Evolutionary conservation across 2,888 invertebrate genomes (phyloP).

Genomic region (Euproctis similis): DNA sequence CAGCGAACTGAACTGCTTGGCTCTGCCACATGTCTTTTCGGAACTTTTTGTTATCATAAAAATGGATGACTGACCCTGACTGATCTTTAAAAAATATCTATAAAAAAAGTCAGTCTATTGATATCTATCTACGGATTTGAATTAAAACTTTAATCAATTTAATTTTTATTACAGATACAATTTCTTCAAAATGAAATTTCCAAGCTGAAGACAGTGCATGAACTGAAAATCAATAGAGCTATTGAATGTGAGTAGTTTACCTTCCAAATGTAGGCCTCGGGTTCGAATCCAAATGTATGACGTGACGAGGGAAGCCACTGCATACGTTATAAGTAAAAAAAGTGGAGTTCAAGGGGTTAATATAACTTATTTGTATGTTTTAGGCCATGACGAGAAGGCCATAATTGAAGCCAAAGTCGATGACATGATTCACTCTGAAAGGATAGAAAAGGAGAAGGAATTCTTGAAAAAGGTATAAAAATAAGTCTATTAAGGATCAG

Average conservation of each 20-base stretch:
- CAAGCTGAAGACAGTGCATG: constrained; percentile 52
- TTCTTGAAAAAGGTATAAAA: constrained; percentile 84
- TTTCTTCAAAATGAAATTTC: constrained; percentile 58
- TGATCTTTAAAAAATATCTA: too few relatives aligned
- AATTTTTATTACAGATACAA: constrained; percentile 41
- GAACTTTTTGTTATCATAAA: too few relatives aligned
- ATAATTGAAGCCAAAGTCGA: constrained; percentile 78
- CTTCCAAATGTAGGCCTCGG: not conserved
- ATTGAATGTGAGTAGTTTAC: constrained; percentile 53
- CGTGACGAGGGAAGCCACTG: too few relatives aligned
- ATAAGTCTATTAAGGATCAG: too few relatives aligned
- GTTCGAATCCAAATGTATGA: too few relatives aligned
- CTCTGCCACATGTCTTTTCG: too few relatives aligned
- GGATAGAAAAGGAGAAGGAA: constrained; percentile 78
- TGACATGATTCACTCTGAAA: constrained; percentile 82
- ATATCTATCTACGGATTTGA: too few relatives aligned
- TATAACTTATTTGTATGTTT: constrained; percentile 8
- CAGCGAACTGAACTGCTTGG: too few relatives aligned
- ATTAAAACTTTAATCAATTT: not conserved
- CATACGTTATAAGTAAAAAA: too few relatives aligned
- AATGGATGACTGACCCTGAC: too few relatives aligned
- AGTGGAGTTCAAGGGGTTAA: too few relatives aligned
- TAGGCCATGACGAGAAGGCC: constrained; percentile 59
- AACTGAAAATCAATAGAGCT: constrained; percentile 58
- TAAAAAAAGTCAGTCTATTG: too few relatives aligned